Evolutionary conservation across 2,113 vertebrate species (phyloP), one percentile per base, ranked within the genome.

Genomic region (Dasypus novemcinctus): DNA sequence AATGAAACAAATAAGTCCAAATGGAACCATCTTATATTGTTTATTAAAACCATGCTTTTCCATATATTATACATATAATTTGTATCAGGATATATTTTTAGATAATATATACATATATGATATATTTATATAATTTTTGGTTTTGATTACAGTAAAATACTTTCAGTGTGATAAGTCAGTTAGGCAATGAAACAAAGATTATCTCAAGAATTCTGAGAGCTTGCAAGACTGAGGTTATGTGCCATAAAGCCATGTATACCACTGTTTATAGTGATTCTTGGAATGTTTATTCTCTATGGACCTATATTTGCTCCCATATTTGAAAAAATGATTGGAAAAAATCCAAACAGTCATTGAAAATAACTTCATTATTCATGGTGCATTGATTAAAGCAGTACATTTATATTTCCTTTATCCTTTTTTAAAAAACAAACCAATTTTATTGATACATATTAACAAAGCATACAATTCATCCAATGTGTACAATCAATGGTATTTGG

Each of bases 1-100:
- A 92, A 41, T 61, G 64, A 80, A 61, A 83, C 20, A 66, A 76
- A 31, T 84, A 36, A 93, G 46, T 36, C 6, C 12, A 78, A 38
- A 43, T 10, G 92, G 14, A 91, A 59, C 20, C 31, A 63, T 85
- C 38, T 83, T 74, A 43, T 43, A 61, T 4, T 74, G 31, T 66
- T 6, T 71, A 69, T 49, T 90, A 1, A 29, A 95, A 97, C 76
- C 23, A 23, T 59, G 27, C 12, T n/a, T 82, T 90, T 96, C 75
- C 46, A 57, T 82, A 49, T 33, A 69, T 75, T n/a, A 61, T 64
- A 7, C 33, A 29, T 18, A 41, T 59, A 71, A 87, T 68, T 83
- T n/a, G n/a, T 80, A 18, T 41, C 84, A 4, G 33, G 38, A 49
- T 9, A 23, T 71, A 18, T 87, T 89, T 95, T 75, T 64, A 82